Evolutionary conservation across 2,888 invertebrate species (phyloP), one percentile per base, ranked within the genome.

Genomic region (Melinopterus prodromus): DNA sequence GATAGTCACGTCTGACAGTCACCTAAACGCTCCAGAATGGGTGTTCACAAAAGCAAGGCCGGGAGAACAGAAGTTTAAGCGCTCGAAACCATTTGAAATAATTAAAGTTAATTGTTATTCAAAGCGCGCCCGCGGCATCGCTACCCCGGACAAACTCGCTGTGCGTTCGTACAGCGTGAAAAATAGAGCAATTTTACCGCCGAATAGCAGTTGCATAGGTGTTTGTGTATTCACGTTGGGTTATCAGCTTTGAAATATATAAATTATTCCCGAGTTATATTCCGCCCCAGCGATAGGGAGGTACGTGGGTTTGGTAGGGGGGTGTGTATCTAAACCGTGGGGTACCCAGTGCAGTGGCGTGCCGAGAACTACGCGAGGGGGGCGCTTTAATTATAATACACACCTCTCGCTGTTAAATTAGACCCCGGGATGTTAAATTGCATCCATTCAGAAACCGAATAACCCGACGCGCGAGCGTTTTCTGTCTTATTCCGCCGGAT

Each of bases 371-470:
- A 9, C 79, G 78, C 70, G 15, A 75, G 69, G 76, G 77, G 79
- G 81, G 35, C n/a, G 35, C 74, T 81, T 81, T 79, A 81, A 81
- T 81, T 81, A 81, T 81, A 81, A 79, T 81, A 78, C 79, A 81
- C 81, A 81, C 81, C 81, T 81, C 81, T 79, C 71, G 79, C 79
- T 70, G 77, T 77, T 81, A 81, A 79, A 81, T 81, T 81, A 81
- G 71, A 80, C 78, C 75, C 80, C 78, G 80, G 81, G 81, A 80
- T 82, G 82, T 77, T 80, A 81, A 82, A 82, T 82, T 80, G 80
- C 79, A 82, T 81, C 82, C 80, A 81, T 83, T 81, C 81, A 80
- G 81, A 80, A 72, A 80, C 78, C 76, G 80, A 83, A 80, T 80
- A 80, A 81, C 80, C 80, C 80, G 79, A 12, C 53, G 53, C 7